Percentiles rank a stretch among this genome's conserved stretches.
Conservation (phyloP, 2,113 vertebrate species). For the Corvus moneduloides region DNA sequence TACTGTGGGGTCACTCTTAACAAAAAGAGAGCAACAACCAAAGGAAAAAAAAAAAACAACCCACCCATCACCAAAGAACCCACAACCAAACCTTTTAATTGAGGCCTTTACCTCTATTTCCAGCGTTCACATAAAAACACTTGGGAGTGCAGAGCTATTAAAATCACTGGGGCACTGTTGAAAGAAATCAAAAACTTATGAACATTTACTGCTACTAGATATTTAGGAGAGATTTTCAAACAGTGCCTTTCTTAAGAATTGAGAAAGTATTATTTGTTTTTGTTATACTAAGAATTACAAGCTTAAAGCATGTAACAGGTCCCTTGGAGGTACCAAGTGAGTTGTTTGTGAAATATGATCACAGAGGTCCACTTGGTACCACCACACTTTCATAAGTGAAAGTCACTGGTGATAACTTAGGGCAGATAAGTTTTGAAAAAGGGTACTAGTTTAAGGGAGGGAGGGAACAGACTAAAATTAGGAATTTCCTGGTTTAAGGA, state of each 20-base stretch:
- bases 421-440: background rate
- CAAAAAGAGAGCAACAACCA: background rate
- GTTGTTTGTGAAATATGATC: background rate
- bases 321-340: background rate
- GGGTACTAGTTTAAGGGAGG: background rate
- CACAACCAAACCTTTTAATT: background rate
- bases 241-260: background rate
- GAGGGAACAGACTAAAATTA: background rate
- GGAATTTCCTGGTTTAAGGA: background rate
- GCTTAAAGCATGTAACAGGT: background rate
- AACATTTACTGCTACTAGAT: background rate
- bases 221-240: background rate
- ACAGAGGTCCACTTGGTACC: background rate
- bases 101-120: background rate
- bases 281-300: background rate
- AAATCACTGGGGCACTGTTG: background rate
- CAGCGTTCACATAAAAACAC: background rate
- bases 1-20: background rate
- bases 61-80: accelerated
- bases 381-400: background rate
- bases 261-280: background rate
- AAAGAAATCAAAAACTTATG: background rate
- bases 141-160: background rate
- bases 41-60: background rate
- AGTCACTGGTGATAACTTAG: background rate